Evolutionary conservation across 2,888 invertebrate species (phyloP).

Genomic region (Harpalus rubripes): DNA sequence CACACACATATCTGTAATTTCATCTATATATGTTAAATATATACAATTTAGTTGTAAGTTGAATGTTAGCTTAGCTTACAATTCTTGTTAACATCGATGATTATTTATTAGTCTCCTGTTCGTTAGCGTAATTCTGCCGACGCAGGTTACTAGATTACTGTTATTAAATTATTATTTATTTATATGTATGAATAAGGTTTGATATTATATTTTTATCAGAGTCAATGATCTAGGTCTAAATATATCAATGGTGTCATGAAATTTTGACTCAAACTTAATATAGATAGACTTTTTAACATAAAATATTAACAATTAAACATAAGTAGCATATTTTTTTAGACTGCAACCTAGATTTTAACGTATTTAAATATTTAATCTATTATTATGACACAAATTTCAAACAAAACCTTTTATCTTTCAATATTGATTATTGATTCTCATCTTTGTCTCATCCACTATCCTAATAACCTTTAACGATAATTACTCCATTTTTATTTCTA

Average conservation of each 20-base stretch:
- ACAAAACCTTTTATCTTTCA: constrained; percentile 3
- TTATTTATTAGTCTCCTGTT: constrained; percentile 49
- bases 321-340: no score
- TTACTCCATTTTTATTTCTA: constrained; percentile 21
- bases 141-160: constrained; percentile 10
- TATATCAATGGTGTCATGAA: not conserved
- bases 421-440: not conserved
- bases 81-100: constrained; percentile 54
- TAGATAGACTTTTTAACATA: not conserved
- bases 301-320: no score
- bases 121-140: constrained; percentile 23
- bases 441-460: not conserved
- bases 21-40: constrained; percentile 54
- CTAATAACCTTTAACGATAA: not conserved
- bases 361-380: not conserved
- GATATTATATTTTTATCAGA: not conserved
- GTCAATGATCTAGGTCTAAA: not conserved
- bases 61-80: constrained; percentile 26
- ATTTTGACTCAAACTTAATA: not conserved
- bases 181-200: constrained; percentile 9
- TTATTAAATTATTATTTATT: constrained; percentile 40
- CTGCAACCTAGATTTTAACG: not conserved
- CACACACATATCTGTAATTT: constrained; percentile 48
- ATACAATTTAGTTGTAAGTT: constrained; percentile 49
- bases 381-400: not conserved